Percentiles rank a stretch among this genome's conserved stretches.
Conservation (phyloP, 2,797 vertebrate genomes). For the Sebastes baramenuke region DNA sequence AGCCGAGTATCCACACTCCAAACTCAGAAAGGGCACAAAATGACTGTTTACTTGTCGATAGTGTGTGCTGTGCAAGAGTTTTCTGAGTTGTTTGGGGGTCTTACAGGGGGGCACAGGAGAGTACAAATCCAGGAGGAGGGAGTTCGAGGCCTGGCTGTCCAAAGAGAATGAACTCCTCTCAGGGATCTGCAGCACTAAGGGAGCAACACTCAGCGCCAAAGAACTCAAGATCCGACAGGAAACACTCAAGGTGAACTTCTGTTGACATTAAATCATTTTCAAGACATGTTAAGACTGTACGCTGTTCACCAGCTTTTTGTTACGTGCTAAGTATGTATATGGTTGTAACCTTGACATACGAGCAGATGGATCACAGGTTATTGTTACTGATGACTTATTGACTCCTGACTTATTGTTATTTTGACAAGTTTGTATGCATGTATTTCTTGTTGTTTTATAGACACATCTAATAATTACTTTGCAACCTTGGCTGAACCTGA, state of each 20-base stretch:
- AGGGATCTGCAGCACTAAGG: slow-evolving; percentile 61
- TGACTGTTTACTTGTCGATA: not conserved
- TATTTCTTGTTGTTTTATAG: no score
- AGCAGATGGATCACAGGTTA: no score
- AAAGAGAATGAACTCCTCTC: slow-evolving; percentile 82
- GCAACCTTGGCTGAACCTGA: no score
- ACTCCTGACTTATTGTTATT: no score
- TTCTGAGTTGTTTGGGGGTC: not conserved
- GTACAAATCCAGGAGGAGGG: slow-evolving; percentile 51
- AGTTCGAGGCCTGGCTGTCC: slow-evolving; percentile 89
- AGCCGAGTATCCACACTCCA: not conserved
- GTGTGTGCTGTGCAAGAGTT: not conserved
- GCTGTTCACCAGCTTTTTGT: no score
- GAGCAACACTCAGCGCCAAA: slow-evolving; percentile 42
- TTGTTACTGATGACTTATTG: no score
- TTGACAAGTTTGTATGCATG: no score
- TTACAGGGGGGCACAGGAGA: slow-evolving; percentile 56
- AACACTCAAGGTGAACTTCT: slow-evolving; percentile 83
- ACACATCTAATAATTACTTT: not conserved
- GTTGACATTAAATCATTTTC: not conserved
- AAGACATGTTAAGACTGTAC: no score
- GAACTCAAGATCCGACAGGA: slow-evolving; percentile 70
- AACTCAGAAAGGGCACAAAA: not conserved
- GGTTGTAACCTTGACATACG: no score
- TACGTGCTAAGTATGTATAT: no score